Conservation (phyloP, 2,113 vertebrate genomes). For the Eurypyga helias region DNA sequence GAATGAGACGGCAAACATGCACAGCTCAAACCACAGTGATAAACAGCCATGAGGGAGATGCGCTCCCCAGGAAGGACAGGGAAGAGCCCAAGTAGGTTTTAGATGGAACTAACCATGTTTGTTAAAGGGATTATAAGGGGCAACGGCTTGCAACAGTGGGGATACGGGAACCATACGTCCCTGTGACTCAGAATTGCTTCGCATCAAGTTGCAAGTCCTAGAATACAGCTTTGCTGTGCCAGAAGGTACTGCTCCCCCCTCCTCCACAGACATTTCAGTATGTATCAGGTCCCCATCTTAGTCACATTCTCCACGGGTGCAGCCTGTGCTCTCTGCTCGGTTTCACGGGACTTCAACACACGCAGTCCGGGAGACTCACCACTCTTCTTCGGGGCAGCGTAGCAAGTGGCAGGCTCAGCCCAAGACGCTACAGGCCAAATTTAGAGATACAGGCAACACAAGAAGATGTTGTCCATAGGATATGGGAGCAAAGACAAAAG, state of each 20-base stretch:
- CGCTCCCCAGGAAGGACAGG: background rate
- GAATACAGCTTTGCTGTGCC: background rate
- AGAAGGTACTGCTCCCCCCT: background rate
- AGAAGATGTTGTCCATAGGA: background rate
- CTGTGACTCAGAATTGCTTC: background rate
- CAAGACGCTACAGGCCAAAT: background rate
- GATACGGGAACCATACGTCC: rapidly evolving
- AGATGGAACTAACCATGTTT: rapidly evolving
- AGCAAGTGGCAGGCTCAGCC: background rate
- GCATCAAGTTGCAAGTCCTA: background rate
- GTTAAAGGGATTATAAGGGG: background rate
- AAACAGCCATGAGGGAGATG: background rate
- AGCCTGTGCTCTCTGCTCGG: background rate
- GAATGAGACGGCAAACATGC: background rate
- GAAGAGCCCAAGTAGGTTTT: background rate
- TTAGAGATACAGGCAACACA: background rate
- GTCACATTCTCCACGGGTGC: background rate
- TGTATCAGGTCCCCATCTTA: background rate
- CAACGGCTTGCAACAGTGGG: background rate
- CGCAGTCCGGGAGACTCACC: background rate
- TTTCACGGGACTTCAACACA: background rate
- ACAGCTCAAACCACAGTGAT: background rate
- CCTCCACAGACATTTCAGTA: background rate
- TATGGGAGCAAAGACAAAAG: background rate
- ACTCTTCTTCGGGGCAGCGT: rapidly evolving